Conservation (phyloP, 2,797 vertebrate genomes). For the Podargus strigoides region DNA sequence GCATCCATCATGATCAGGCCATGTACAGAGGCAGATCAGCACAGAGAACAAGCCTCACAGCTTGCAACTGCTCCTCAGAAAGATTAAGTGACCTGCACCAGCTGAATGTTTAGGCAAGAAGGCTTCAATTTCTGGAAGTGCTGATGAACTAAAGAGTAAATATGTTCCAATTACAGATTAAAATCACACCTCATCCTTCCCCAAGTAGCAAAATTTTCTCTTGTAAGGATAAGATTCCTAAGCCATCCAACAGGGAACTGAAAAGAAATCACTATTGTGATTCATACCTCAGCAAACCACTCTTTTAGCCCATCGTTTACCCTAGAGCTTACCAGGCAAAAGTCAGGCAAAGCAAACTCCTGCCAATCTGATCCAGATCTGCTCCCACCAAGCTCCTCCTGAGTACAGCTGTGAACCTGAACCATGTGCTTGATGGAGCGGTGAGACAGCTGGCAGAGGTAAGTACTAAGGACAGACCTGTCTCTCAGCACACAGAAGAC, state of each 20-base stretch:
- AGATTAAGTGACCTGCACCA: not conserved
- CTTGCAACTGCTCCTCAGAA: not conserved
- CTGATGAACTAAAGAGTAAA: not conserved
- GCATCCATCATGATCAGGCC: accelerated
- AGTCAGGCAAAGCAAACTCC: not conserved
- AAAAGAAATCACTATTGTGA: not conserved
- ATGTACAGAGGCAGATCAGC: not conserved
- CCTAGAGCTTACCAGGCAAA: not conserved
- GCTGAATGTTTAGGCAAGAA: not conserved
- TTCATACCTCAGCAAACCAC: not conserved
- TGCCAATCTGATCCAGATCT: not conserved
- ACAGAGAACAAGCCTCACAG: not conserved
- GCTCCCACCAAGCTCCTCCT: not conserved
- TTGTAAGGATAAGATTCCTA: not conserved
- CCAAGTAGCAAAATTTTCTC: not conserved
- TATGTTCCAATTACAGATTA: not conserved
- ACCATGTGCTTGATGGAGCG: not conserved
- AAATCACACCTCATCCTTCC: not conserved
- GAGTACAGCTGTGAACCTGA: not conserved
- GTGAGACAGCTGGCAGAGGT: not conserved
- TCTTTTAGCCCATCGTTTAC: not conserved
- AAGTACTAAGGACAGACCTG: not conserved
- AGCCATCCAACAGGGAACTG: not conserved
- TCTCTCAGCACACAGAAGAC: accelerated
- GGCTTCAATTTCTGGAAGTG: not conserved